Evolutionary conservation across 30 jellyfish, hydroid and myxozoan species (phyloP).

Genomic region (Turritopsis dohrnii): DNA sequence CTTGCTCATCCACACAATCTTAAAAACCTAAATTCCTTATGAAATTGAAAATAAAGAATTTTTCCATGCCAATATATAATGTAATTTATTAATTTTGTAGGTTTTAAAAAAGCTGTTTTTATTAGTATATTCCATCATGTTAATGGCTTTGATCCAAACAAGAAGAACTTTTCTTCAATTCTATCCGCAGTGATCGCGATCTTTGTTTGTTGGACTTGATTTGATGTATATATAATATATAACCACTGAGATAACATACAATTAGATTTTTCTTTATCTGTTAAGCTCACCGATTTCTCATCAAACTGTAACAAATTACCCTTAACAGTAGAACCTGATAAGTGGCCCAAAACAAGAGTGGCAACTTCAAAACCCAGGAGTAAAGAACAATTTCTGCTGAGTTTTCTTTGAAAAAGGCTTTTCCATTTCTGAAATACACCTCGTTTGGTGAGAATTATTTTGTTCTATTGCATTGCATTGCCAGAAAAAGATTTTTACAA

Average conservation of each 20-base stretch:
- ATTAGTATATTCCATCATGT: background rate
- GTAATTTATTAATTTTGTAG: background rate
- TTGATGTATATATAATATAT: conserved; percentile 21
- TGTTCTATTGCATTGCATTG: conserved; percentile 48
- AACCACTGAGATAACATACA: conserved; percentile 18
- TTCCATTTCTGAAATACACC: conserved; percentile 17
- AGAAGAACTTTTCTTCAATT: conserved; percentile 38
- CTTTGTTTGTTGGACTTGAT: conserved; percentile 15
- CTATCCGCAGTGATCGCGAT: conserved; percentile 34
- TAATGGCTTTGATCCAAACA: conserved; percentile 51
- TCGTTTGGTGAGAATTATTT: conserved; percentile 12
- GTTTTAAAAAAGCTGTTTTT: conserved; percentile 6
- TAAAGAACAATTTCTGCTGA: conserved; percentile 21
- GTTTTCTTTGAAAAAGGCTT: conserved; percentile 19
- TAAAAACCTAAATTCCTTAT: too few species aligned
- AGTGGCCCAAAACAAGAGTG: conserved; percentile 47
- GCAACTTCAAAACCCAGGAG: conserved; percentile 54
- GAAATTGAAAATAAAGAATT: too few species aligned
- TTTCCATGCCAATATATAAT: background rate
- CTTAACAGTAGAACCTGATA: background rate
- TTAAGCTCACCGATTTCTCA: background rate
- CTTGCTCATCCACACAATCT: too few species aligned
- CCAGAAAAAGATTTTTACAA: conserved; percentile 35
- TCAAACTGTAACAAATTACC: background rate
- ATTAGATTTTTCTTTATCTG: conserved; percentile 25